Percentiles rank a stretch among this genome's conserved stretches.
Evolutionary conservation across 2,797 vertebrate genomes (phyloP).

Genomic region (Orestias chungarensis): DNA sequence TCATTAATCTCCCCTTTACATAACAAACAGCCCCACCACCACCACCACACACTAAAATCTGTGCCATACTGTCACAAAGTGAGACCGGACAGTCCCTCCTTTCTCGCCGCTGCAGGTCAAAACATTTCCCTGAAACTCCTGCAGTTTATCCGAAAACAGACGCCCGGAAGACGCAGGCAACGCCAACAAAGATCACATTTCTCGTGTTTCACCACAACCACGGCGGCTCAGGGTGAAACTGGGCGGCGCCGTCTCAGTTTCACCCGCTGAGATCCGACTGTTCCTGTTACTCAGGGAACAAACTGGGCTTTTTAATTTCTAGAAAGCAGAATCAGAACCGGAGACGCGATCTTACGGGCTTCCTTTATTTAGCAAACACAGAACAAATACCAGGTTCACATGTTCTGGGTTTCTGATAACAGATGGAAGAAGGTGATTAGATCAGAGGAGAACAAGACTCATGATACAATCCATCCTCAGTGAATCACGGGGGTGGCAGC

Average conservation of each 20-base stretch:
- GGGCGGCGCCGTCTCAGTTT: background rate
- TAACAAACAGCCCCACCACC: background rate
- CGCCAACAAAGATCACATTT: background rate
- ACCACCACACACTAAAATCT: background rate
- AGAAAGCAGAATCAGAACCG: background rate
- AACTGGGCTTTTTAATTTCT: too few species aligned
- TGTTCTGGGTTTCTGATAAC: too few species aligned
- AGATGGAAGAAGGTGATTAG: too few species aligned
- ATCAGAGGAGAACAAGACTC: too few species aligned
- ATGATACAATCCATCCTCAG: too few species aligned
- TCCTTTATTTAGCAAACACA: background rate
- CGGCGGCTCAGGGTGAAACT: background rate
- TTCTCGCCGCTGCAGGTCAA: background rate
- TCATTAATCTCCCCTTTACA: background rate
- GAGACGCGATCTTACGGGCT: background rate
- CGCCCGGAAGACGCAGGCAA: background rate
- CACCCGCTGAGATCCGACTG: background rate
- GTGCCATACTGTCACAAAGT: background rate
- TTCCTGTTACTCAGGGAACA: background rate
- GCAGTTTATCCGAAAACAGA: conserved; percentile 1
- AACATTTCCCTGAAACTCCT: background rate
- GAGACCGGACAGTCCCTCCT: background rate
- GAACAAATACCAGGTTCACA: too few species aligned
- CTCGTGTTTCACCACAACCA: background rate
- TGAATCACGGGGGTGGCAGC: background rate